Evolutionary conservation across 1,140 invertebrate species (phyloP).

Genomic region (Magallana ariakensis): DNA sequence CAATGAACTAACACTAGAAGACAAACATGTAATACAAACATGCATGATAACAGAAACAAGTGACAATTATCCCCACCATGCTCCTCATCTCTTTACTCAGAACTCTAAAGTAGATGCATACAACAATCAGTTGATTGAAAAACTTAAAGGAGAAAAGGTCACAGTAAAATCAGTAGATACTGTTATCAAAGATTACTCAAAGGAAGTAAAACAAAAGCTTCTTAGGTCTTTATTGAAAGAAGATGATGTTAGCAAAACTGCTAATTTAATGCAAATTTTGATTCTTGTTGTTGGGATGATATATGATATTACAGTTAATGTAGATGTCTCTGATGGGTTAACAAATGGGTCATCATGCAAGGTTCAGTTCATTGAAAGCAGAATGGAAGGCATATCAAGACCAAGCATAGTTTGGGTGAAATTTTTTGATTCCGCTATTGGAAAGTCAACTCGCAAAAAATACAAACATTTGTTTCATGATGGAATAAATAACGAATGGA

Average conservation of each 20-base stretch:
- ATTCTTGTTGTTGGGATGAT: constrained; percentile 34
- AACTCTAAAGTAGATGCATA: constrained; percentile 20
- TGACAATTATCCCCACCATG: not conserved
- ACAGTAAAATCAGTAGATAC: constrained; percentile 2
- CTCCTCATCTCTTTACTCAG: constrained; percentile 10
- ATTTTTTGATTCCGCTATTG: constrained; percentile 8
- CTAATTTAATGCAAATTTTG: not conserved
- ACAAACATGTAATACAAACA: constrained; percentile 31
- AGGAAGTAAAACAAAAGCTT: not conserved
- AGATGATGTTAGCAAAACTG: constrained; percentile 15
- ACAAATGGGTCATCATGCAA: constrained; percentile 46
- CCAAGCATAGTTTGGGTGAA: constrained; percentile 40
- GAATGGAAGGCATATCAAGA: constrained; percentile 5
- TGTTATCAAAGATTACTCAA: not conserved
- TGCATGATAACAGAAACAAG: not conserved
- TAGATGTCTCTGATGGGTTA: constrained; percentile 43
- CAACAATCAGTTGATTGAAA: not conserved
- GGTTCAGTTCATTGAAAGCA: not conserved
- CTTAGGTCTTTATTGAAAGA: not conserved
- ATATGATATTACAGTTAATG: constrained; percentile 41
- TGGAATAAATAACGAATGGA: constrained; percentile 5
- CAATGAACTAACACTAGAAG: constrained; percentile 44
- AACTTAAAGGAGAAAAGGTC: not conserved
- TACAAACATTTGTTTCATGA: constrained; percentile 33
- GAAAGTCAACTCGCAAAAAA: not conserved